Conservation (phyloP, 1,140 invertebrate genomes). For the Drosophila hydei region DNA sequence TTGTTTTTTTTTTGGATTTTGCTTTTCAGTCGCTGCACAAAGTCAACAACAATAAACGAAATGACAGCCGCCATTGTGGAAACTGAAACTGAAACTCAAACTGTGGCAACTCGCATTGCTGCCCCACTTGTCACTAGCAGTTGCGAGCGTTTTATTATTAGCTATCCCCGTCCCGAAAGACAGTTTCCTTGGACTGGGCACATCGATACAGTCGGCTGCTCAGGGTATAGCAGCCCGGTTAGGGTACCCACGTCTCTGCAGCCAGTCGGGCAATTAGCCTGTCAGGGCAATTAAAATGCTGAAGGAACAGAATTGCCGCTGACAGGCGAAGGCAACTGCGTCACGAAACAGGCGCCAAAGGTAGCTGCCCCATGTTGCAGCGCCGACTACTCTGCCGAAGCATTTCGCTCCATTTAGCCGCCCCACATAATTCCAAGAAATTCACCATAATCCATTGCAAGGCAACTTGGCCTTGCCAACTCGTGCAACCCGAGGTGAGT, state of each 20-base stretch:
- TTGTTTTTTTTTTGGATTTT: neutral
- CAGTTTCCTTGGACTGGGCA: neutral
- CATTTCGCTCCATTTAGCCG: slow-evolving; percentile 46
- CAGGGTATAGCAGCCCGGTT: neutral
- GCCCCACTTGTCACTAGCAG: slow-evolving; percentile 40
- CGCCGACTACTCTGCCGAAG: neutral
- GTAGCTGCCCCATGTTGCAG: slow-evolving; percentile 10
- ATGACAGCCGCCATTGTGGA: slow-evolving; percentile 33
- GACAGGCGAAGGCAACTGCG: slow-evolving; percentile 19
- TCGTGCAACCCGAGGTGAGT: slow-evolving; percentile 14
- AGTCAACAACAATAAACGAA: slow-evolving; percentile 71
- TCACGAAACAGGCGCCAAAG: slow-evolving; percentile 16
- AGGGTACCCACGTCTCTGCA: no score
- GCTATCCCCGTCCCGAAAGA: slow-evolving; percentile 1
- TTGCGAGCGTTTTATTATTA: slow-evolving; percentile 44
- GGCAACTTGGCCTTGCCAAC: slow-evolving; percentile 1
- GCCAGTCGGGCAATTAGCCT: slow-evolving; percentile 28
- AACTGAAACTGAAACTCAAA: slow-evolving; percentile 8
- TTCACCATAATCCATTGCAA: slow-evolving; percentile 48
- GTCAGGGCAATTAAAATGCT: slow-evolving; percentile 42
- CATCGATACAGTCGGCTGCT: slow-evolving; percentile 5
- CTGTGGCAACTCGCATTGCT: slow-evolving; percentile 22
- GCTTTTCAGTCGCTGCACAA: slow-evolving; percentile 15
- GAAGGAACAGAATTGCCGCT: slow-evolving; percentile 8
- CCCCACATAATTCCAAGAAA: slow-evolving; percentile 75